These are phyloP conservation scores for Hipposideros armiger DNA, from an alignment of 2,113 vertebrate species.

Conservation along the genomic window DNA sequence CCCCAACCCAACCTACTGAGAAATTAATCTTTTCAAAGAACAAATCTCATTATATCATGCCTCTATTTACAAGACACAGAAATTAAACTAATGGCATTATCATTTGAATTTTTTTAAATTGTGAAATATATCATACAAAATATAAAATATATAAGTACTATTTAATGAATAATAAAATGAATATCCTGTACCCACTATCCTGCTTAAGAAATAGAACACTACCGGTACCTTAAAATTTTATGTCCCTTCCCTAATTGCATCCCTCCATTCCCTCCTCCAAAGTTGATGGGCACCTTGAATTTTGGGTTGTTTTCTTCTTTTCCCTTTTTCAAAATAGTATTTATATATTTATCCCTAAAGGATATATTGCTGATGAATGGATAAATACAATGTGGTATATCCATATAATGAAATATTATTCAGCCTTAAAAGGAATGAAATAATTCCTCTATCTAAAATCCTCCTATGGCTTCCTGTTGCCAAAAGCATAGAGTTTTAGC, in stretches of 20 bases:
- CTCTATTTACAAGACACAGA: not conserved
- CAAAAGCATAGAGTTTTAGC: not conserved
- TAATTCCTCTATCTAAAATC: conserved; percentile 25
- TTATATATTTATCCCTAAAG: not conserved
- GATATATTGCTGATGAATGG: not conserved
- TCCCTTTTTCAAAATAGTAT: conserved; percentile 13
- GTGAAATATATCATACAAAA: not conserved
- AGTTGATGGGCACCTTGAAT: not conserved
- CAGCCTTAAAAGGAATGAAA: not conserved
- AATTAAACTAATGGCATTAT: conserved; percentile 17
- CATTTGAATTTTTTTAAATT: not conserved
- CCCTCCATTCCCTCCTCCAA: not conserved
- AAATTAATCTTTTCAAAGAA: conserved; percentile 22
- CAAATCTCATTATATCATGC: not conserved
- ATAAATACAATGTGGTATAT: not conserved
- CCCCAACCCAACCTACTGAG: not conserved
- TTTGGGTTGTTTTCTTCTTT: not conserved
- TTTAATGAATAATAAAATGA: conserved; percentile 42
- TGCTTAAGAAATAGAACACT: conserved; percentile 22
- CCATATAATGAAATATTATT: not conserved
- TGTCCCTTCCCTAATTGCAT: not conserved
- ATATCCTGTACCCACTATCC: not conserved
- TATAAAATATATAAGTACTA: not conserved
- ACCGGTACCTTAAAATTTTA: not conserved
- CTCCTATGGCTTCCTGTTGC: not conserved